phyloP scores from a whole-genome alignment of 2,888 invertebrate genomes.

The Blomia tropicalis region DNA sequence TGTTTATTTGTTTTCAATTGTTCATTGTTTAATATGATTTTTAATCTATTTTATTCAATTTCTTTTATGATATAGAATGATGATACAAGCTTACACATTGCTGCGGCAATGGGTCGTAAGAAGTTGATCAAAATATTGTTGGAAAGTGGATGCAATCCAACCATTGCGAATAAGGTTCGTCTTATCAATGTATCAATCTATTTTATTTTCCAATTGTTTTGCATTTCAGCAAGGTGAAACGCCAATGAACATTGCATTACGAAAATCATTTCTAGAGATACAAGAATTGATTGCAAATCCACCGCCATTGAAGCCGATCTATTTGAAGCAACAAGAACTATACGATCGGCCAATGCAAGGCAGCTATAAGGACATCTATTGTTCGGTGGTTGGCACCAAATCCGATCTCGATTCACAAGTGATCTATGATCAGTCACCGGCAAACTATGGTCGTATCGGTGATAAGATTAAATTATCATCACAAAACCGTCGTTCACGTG shows the following conservation, averaged over 20 bases:
- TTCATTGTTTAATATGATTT: too few species aligned
- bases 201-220: not conserved
- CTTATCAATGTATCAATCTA: not conserved
- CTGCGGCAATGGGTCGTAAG: conserved; percentile 77
- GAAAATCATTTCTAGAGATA: conserved; percentile 72
- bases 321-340: conserved; percentile 17
- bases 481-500: conserved; percentile 32
- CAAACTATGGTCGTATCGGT: conserved; percentile 15
- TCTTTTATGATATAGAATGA: conserved; percentile 48
- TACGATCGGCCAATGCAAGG: conserved; percentile 3
- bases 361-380: conserved; percentile 12
- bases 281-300: conserved; percentile 52
- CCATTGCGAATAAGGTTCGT: conserved; percentile 50
- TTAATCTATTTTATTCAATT: not conserved
- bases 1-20: not conserved
- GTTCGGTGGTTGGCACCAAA: not conserved
- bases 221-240: conserved; percentile 56
- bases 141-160: conserved; percentile 61
- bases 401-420: not conserved
- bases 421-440: not conserved
- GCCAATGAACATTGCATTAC: conserved; percentile 66
- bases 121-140: conserved; percentile 77
- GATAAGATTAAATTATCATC: conserved; percentile 35
- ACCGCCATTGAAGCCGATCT: conserved; percentile 32
- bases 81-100: conserved; percentile 81